Conservation (phyloP, 2,888 invertebrate genomes). For the Cylloceria caligata region DNA sequence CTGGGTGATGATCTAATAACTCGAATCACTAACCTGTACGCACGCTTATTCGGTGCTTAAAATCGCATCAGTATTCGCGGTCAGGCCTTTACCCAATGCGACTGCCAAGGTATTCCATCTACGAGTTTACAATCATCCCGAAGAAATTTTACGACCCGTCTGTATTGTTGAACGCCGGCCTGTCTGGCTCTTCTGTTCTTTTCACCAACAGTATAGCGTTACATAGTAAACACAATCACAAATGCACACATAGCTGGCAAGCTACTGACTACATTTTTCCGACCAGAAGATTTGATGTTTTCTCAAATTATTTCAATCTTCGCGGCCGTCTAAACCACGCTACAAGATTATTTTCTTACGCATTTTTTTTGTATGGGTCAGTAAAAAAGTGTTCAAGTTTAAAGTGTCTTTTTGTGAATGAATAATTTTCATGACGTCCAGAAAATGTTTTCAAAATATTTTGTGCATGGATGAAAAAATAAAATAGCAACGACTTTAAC, state of each 20-base stretch:
- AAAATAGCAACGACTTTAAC: background rate
- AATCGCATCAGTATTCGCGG: slow-evolving; percentile 27
- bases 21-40: slow-evolving; percentile 1
- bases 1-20: slow-evolving; percentile 27
- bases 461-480: background rate
- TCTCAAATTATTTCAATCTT: too few species aligned
- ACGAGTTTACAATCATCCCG: slow-evolving; percentile 69
- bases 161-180: slow-evolving; percentile 62
- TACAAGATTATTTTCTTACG: too few species aligned
- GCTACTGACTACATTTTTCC: slow-evolving; percentile 8
- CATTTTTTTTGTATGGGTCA: too few species aligned
- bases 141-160: slow-evolving; percentile 69
- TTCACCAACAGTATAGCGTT: slow-evolving; percentile 35
- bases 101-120: slow-evolving; percentile 45
- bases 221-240: slow-evolving; percentile 19
- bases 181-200: slow-evolving; percentile 57
- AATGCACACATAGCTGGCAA: slow-evolving; percentile 25
- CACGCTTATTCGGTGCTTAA: background rate
- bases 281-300: too few species aligned
- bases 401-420: background rate
- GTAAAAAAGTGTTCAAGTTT: background rate
- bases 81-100: slow-evolving; percentile 20
- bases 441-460: background rate
- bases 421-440: background rate
- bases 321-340: too few species aligned